Conservation (phyloP, 2,888 invertebrate species). For the Tenthredo mesomela region DNA sequence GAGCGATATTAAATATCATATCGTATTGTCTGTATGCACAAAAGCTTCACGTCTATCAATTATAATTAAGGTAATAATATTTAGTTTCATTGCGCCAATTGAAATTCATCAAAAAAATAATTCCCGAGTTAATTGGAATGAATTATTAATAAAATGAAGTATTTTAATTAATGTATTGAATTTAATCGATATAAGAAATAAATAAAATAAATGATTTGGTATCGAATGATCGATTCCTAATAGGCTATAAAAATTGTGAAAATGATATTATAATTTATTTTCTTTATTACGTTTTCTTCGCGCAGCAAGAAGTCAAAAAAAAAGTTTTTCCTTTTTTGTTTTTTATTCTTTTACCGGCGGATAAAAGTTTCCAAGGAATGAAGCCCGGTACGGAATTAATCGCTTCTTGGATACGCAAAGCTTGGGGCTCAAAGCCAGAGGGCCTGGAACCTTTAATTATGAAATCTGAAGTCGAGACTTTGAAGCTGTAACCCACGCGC, state of each 20-base stretch:
- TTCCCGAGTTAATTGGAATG: not conserved
- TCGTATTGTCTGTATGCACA: not conserved
- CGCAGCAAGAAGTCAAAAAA: not conserved
- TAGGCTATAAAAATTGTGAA: not conserved
- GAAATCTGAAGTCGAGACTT: conserved; percentile 46
- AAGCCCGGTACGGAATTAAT: conserved; percentile 33
- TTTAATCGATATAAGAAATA: too few relatives aligned
- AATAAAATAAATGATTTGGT: not conserved
- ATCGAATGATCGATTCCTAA: not conserved
- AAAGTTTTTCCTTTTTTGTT: not conserved
- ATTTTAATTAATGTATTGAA: not conserved
- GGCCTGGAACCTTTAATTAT: conserved; percentile 44
- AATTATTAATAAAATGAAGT: not conserved
- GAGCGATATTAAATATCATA: not conserved
- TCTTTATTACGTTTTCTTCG: not conserved
- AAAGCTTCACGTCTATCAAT: not conserved
- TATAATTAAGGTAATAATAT: conserved; percentile 2
- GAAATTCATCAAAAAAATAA: too few relatives aligned
- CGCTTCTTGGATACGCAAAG: conserved; percentile 34
- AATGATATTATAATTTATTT: not conserved
- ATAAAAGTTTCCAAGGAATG: conserved; percentile 35
- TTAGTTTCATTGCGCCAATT: conserved; percentile 4
- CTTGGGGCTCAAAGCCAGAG: conserved; percentile 23
- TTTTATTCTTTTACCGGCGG: not conserved
- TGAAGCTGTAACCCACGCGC: conserved; percentile 16